Percentiles rank a stretch among this genome's conserved stretches.
Evolutionary conservation across 2,888 invertebrate genomes (phyloP).

Genomic region (Nephrotoma guestfalica): DNA sequence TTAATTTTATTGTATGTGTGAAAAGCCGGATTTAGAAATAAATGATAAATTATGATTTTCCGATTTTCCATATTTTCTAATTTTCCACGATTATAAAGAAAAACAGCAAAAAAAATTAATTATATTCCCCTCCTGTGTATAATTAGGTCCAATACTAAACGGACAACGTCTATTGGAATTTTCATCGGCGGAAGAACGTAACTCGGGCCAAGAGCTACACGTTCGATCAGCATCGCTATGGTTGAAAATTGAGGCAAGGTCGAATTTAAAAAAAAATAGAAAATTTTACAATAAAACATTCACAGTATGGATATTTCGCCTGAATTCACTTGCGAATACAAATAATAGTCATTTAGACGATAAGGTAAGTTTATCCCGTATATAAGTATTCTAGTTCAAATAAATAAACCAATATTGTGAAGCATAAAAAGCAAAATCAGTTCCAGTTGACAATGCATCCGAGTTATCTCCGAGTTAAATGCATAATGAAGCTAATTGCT

Average conservation of each 20-base stretch:
- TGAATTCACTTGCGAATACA: conserved; percentile 35
- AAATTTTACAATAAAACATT: conserved; percentile 30
- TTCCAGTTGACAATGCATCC: too few species aligned
- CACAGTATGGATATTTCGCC: conserved; percentile 58
- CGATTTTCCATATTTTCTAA: background rate
- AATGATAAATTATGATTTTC: background rate
- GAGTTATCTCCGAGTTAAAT: too few species aligned
- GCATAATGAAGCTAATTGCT: too few species aligned
- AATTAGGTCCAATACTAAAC: conserved; percentile 61
- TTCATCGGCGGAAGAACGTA: conserved; percentile 47
- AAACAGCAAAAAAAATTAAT: too few species aligned
- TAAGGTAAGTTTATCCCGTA: conserved; percentile 38
- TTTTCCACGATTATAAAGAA: background rate
- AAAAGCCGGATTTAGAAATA: background rate
- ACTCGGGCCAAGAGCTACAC: conserved; percentile 40
- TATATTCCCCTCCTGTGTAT: too few species aligned
- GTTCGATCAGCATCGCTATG: conserved; percentile 70
- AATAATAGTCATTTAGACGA: conserved; percentile 47
- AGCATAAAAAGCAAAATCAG: too few species aligned
- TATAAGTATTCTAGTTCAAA: background rate
- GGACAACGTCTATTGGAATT: conserved; percentile 78
- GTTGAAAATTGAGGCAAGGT: conserved; percentile 36
- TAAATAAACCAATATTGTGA: too few species aligned
- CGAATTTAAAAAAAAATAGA: conserved; percentile 4
- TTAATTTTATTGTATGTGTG: background rate